phyloP scores from a whole-genome alignment of 2,888 invertebrate species.

The Luperina nickerlii region DNA sequence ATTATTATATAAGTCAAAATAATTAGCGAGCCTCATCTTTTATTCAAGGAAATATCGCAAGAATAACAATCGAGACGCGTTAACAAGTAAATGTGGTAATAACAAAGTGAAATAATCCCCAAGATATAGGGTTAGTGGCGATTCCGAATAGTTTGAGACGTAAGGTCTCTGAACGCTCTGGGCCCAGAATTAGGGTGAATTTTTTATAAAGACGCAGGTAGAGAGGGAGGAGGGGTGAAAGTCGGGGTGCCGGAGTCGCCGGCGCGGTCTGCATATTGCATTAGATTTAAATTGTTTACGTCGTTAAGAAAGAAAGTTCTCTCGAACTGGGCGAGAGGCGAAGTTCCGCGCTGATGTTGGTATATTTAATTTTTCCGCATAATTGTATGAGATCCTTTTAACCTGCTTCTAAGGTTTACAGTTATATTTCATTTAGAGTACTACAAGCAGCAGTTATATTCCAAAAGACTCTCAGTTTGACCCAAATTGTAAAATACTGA shows the following conservation, averaged over 20 bases:
- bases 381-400: conserved; percentile 69
- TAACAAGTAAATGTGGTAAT: conserved; percentile 57
- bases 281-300: conserved; percentile 90
- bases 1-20: not conserved
- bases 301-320: conserved; percentile 88
- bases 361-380: conserved; percentile 76
- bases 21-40: conserved; percentile 13
- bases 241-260: conserved; percentile 74
- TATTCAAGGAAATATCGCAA: conserved; percentile 36
- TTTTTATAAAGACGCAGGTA: conserved; percentile 85
- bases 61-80: conserved; percentile 17
- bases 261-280: conserved; percentile 87
- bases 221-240: conserved; percentile 68
- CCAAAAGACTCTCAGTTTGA: not conserved
- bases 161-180: conserved; percentile 69
- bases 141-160: conserved; percentile 69
- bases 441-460: not conserved
- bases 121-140: conserved; percentile 63
- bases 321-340: conserved; percentile 76
- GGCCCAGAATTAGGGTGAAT: conserved; percentile 81
- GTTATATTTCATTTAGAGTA: conserved; percentile 1
- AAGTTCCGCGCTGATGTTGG: conserved; percentile 73
- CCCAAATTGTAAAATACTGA: not conserved
- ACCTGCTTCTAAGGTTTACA: conserved; percentile 36
- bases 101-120: conserved; percentile 64